Evolutionary conservation across 1,140 invertebrate genomes (phyloP), one percentile per base, ranked within the genome.

Genomic region (Pentalonia nigronervosa): DNA sequence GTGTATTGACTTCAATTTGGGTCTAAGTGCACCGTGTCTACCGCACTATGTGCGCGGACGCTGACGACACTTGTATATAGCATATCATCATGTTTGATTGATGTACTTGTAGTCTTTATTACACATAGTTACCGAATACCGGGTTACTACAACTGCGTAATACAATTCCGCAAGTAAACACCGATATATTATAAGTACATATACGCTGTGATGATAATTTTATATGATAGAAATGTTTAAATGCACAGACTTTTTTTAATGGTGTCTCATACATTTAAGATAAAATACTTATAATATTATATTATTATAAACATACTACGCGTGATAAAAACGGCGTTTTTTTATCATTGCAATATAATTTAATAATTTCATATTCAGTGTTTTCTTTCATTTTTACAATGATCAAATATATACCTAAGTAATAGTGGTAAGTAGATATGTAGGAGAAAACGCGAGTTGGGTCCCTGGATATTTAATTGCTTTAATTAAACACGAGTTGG

Each of bases 271-370:
- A 50, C 3, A 50, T 50, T 50, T 20, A 50, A 50, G 11, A 48
- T 48, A 48, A 47, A 11, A 48, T 48, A 48, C 41, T 48, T 48
- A 11, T 48, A 47, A 47, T 11, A 48, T 48, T 11, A 48, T 11
- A 0, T 0, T 1, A 11, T 0, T 9, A 0, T 47, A 47, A 47
- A 47, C 11, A 9, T 11, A 7, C 7, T 11, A 47, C 1, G 47
- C 11, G 47, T 47, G 7, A 47, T 47, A 47, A 7, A 47, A 47
- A 47, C 8, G 47, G 7, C 41, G 41, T 41, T 41, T 41, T 1
- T 41, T 2, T 41, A 41, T 41, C 41, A 2, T 41, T 41, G 4
- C 41, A 41, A 41, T 41, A 41, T 4, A 41, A 41, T 41, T 41
- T 2, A 41, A 41, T 41, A 41, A 41, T 41, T 41, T 41, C 41